Conservation (phyloP, 2,888 invertebrate genomes). For the Drosophila stalkeri region DNA sequence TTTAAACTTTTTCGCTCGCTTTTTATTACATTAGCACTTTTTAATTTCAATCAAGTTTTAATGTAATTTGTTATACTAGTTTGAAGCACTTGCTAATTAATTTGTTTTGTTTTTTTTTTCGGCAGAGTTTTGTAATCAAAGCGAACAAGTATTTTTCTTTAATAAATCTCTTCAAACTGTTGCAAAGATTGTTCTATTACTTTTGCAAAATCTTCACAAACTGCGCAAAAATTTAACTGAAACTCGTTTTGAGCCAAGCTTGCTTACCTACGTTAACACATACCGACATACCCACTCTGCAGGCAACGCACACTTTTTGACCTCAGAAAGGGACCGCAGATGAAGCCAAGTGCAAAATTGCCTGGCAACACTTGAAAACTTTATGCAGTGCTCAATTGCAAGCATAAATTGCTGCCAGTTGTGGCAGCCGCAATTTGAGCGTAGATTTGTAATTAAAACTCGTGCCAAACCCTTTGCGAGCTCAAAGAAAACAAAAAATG, state of each 20-base stretch:
- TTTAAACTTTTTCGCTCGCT: no score
- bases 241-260: slow-evolving; percentile 31
- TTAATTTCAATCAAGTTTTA: background rate
- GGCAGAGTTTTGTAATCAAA: slow-evolving; percentile 17
- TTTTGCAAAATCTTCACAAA: slow-evolving; percentile 41
- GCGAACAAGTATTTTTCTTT: slow-evolving; percentile 26
- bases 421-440: slow-evolving; percentile 42
- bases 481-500: slow-evolving; percentile 38
- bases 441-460: slow-evolving; percentile 69
- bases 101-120: background rate
- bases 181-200: slow-evolving; percentile 31
- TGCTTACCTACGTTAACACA: slow-evolving; percentile 41
- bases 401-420: slow-evolving; percentile 75
- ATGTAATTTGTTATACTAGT: background rate
- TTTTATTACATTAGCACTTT: background rate
- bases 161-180: slow-evolving; percentile 36
- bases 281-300: background rate
- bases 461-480: slow-evolving; percentile 9
- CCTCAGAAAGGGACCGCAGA: slow-evolving; percentile 49
- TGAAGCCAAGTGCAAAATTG: slow-evolving; percentile 77
- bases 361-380: slow-evolving; percentile 70
- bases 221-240: slow-evolving; percentile 30
- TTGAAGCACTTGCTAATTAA: background rate
- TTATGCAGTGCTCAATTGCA: slow-evolving; percentile 70
- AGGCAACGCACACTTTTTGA: slow-evolving; percentile 33